Conservation (phyloP, 2,797 vertebrate species). For the Caiman crocodilus region DNA sequence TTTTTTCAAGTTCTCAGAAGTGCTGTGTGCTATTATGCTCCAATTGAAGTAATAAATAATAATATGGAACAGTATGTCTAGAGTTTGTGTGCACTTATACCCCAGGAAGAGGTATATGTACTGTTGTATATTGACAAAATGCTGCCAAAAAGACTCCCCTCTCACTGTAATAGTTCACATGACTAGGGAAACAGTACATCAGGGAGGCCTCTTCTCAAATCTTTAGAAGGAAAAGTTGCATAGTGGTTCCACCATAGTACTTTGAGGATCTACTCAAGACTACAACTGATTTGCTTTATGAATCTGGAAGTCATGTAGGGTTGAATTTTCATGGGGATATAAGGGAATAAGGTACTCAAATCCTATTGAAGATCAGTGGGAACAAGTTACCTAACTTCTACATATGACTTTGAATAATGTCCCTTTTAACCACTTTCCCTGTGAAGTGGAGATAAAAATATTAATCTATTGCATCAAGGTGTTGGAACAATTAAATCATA, state of each 20-base stretch:
- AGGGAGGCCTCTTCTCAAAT: not conserved
- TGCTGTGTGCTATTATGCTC: not conserved
- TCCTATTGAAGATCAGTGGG: not conserved
- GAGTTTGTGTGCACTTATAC: not conserved
- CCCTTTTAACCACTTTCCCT: not conserved
- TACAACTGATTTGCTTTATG: not conserved
- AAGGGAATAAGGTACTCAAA: not conserved
- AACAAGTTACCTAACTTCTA: not conserved
- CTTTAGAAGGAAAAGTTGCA: not conserved
- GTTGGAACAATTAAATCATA: not conserved
- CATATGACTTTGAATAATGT: not conserved
- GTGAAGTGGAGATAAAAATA: fast-evolving
- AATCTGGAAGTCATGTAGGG: not conserved
- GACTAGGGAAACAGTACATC: not conserved
- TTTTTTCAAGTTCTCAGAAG: slow-evolving; percentile 22
- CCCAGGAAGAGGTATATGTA: not conserved
- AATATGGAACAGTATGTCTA: not conserved
- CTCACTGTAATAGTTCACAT: not conserved
- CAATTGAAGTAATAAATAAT: not conserved
- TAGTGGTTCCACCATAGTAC: not conserved
- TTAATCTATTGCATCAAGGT: not conserved
- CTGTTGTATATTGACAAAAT: not conserved
- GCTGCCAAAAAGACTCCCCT: not conserved
- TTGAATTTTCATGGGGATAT: not conserved
- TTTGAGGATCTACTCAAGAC: slow-evolving; percentile 14